Conservation (phyloP, 2,113 vertebrate species). For the Chiloscyllium plagiosum region DNA sequence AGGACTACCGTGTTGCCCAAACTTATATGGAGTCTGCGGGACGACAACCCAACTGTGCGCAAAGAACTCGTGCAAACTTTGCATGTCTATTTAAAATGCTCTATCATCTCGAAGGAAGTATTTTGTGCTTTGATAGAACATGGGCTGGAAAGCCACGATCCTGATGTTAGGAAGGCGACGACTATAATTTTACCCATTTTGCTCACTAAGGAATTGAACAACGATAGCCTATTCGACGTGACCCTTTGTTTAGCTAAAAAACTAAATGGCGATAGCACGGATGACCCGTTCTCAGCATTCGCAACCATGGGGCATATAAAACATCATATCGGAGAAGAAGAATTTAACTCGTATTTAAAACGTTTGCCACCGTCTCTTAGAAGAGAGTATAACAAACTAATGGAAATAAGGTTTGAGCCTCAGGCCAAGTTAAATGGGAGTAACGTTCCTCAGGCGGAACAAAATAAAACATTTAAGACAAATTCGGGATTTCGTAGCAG, state of each 20-base stretch:
- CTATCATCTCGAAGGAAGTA: conserved; percentile 37
- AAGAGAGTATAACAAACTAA: conserved; percentile 44
- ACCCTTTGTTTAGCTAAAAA: conserved; percentile 47
- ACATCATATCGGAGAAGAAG: conserved; percentile 47
- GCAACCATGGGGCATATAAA: conserved; percentile 41
- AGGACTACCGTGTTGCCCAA: conserved; percentile 48
- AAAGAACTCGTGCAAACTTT: conserved; percentile 48
- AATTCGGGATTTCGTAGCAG: background rate
- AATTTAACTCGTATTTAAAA: conserved; percentile 46
- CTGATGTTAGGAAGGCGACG: conserved; percentile 46
- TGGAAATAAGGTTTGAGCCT: conserved; percentile 42
- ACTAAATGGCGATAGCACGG: conserved; percentile 39
- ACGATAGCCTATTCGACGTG: conserved; percentile 44
- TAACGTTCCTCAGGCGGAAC: background rate
- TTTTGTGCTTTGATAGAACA: conserved; percentile 48
- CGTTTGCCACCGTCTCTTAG: conserved; percentile 43
- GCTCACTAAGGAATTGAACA: conserved; percentile 46
- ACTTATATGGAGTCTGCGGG: conserved; percentile 44
- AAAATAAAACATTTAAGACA: background rate
- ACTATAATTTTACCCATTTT: conserved; percentile 47
- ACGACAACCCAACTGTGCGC: conserved; percentile 42
- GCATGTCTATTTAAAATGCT: conserved; percentile 44
- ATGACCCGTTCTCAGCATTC: conserved; percentile 47
- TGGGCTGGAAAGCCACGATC: conserved; percentile 48
- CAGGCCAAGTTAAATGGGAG: background rate